Evolutionary conservation across 2,888 invertebrate species (phyloP).

Genomic region (Camponotus fellah): DNA sequence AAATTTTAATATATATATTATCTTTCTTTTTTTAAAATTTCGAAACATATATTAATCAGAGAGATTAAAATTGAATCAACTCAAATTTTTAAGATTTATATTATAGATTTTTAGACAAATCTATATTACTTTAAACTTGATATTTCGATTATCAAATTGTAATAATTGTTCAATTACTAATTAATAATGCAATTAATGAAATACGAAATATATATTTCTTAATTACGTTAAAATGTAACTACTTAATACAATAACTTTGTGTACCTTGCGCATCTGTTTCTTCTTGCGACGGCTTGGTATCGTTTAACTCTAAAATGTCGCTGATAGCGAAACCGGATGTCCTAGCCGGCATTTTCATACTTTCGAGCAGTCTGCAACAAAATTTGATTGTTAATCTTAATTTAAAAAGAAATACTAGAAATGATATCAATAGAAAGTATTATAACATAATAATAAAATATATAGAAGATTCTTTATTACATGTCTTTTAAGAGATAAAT

Average conservation of each 20-base stretch:
- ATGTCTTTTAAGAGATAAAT: not conserved
- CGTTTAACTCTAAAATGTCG: constrained; percentile 96
- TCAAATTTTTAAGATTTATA: not conserved
- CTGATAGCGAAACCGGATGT: constrained; percentile 96
- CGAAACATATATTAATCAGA: not conserved
- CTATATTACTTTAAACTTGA: not conserved
- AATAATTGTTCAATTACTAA: not conserved
- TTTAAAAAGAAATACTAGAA: not conserved
- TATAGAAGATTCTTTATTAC: not conserved
- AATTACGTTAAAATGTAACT: not conserved
- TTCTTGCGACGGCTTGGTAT: constrained; percentile 86
- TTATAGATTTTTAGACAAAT: not conserved
- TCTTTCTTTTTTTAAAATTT: not conserved
- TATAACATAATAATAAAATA: not conserved
- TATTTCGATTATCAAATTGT: not conserved
- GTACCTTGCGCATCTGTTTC: constrained; percentile 82
- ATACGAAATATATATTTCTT: not conserved
- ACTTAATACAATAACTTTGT: not conserved
- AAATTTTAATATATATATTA: not conserved
- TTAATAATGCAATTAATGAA: not conserved
- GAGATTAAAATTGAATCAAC: not conserved
- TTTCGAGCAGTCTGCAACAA: constrained; percentile 91
- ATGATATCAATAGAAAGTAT: not conserved
- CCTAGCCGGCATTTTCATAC: constrained; percentile 93
- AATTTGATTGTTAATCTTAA: constrained; percentile 44